Evolutionary conservation across 2,888 invertebrate genomes (phyloP), one percentile per base, ranked within the genome.

Genomic region (Microctonus hyperodae): DNA sequence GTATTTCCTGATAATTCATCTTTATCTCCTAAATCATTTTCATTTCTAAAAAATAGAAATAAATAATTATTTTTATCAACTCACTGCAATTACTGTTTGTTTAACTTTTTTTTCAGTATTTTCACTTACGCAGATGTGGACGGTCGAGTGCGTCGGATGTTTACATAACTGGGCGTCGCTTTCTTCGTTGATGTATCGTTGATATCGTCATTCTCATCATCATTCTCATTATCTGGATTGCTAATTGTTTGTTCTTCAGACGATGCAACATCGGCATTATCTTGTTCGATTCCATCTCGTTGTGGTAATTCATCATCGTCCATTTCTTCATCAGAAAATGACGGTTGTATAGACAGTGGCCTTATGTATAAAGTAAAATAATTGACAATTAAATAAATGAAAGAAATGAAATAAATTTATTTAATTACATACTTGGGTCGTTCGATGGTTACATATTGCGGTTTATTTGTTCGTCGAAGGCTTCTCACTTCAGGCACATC

Each of bases 391-490:
- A 73, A 73, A 79, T 77, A 70, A 56, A 11, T 40, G 48, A 35
- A 51, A 50, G 16, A n/a, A 7, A 33, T 58, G 31, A 22, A 56
- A 31, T 53, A 28, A 44, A 35, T 55, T 40, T 40, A 20, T 13
- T 7, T 16, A 16, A 56, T 59, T 10, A 65, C 69, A 13, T 89
- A 90, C 74, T 88, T 87, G 0, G 90, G 87, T 69, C 93, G 86
- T 56, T 90, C 85, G 31, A 93, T 91, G 63, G 90, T 92, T 0
- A 91, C 90, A 75, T 93, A 93, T 71, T 92, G 89, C 0, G 88
- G 89, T 69, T 87, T 85, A 37, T 87, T 88, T 7, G 75, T 73
- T 65, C 86, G 86, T 48, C 85, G 73, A 23, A 84, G 74, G 72
- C 71, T 80, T 63, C 79, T 80, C 4, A 83, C 83, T 74, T 85